Base-by-base conservation (phyloP, 2,797 vertebrate genomes). In the Australoheros facetus region DNA sequence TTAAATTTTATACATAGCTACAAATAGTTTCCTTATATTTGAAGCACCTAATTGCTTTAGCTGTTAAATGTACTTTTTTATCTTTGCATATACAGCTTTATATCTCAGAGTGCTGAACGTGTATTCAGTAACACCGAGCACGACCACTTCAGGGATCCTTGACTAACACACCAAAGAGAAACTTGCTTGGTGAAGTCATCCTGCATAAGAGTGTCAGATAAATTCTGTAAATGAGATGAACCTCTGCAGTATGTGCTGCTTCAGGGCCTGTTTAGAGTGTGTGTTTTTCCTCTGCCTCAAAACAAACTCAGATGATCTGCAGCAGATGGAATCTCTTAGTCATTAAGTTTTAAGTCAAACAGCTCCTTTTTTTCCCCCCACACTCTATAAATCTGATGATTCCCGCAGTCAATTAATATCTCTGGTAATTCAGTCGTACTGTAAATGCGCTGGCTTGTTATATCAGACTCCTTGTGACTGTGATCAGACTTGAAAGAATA, bases 291-390 rank as follows among this genome's bases (percentile, higher is more conserved):
- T 71, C 72, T 1, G 28, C 56, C 83, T 80, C 75, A 75, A 90
- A 93, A 88, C 87, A 89, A 89, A 88, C 88, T 73, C 39, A 0
- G 70, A 85, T 83, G 80, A 88, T 87, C 76, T 69, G 84, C 80
- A 70, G 88, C 90, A 93, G 91, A 90, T 86, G 88, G 88, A 88
- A 82, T 48, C 77, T 86, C 82, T 81, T 86, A 75, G 54, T 92
- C 90, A 84, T 90, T 90, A 90, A 82, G 73, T 82, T 81, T 86
- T 55, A 86, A 88, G 86, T 85, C 83, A 87, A 90, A 88, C 82
- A 75, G 39, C 80, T 75, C 16, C 56, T 14, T 9, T 66, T 57
- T 55, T 16, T 4, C 59, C 14, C 66, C 14, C 59, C 42, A 51
- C 64, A n/a, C 78, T 48, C 21, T 75, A 59, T 12, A 26, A 81